These are phyloP conservation scores for Phaethon lepturus DNA, from an alignment of 2,113 vertebrate species.

Conservation along the genomic window DNA sequence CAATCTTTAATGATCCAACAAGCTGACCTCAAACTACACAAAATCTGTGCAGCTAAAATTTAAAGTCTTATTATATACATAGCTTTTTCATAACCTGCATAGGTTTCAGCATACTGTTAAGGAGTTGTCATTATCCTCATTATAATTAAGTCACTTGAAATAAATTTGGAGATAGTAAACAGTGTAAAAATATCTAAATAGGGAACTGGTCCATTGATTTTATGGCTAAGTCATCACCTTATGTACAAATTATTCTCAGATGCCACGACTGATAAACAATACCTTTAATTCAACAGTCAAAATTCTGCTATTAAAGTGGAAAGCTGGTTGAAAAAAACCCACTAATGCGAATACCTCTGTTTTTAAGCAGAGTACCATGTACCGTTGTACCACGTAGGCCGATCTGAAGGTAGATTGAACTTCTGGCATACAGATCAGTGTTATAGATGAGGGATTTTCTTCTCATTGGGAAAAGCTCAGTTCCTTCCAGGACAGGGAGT, in stretches of 20 bases:
- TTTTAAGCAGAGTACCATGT: not conserved
- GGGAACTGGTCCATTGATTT: slow-evolving; percentile 24
- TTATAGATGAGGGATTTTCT: not conserved
- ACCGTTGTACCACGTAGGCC: not conserved
- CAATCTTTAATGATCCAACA: slow-evolving; percentile 24
- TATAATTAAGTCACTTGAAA: slow-evolving; percentile 48
- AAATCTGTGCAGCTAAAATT: not conserved
- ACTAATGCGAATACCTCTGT: not conserved
- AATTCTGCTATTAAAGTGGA: not conserved
- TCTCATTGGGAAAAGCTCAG: fast-evolving
- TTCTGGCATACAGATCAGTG: not conserved
- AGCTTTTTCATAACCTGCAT: not conserved
- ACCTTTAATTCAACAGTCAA: not conserved
- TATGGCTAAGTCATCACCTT: slow-evolving; percentile 7
- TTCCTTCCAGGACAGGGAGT: not conserved
- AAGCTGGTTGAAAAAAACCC: not conserved
- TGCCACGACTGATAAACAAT: not conserved
- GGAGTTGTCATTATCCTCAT: slow-evolving; percentile 45
- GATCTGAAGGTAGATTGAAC: not conserved
- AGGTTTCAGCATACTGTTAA: not conserved
- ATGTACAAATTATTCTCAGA: not conserved
- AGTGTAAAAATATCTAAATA: slow-evolving; percentile 29
- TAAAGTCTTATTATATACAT: not conserved
- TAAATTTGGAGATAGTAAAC: not conserved
- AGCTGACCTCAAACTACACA: not conserved